Base-by-base conservation (phyloP, 1,140 invertebrate species). In the Heterodera schachtii region DNA sequence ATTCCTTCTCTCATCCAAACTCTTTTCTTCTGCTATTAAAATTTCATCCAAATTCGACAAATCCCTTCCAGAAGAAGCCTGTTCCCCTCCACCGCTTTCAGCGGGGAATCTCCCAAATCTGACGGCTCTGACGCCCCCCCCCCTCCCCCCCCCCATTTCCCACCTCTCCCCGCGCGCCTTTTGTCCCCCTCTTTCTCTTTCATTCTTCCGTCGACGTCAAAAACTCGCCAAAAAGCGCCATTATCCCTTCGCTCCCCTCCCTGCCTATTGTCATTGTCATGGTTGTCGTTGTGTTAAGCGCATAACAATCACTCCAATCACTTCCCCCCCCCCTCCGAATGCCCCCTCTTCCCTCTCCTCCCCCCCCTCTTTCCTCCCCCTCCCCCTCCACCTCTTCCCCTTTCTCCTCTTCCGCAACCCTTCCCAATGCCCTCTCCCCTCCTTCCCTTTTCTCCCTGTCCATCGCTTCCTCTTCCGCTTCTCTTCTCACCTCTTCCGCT, bases 271-370 rank as follows among this genome's bases (percentile, higher is more conserved):
- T 57, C 60, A 49, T 46, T 11, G 70, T 69, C 49, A 41, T 64
- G 44, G 44, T 69, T 69, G 70, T 52, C 69, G 31, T 71, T 60
- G 57, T 60, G 57, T 60, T 60, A 60, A 60, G 57, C 57, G 57
- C 57, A 60, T 16, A 60, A 60, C 57, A 60, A 60, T 60, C 57
- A 60, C 57, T 9, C 76, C 64, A n/a, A 60, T 64, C 76, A 5
- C 21, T 47, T n/a, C 49, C 66, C 49, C 66, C 47, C 60, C 49
- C 70, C 64, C 41, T 64, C 21, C n/a, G 11, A 2, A 66, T 16
- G 9, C 9, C 11, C 11, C 49, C 11, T 11, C 49, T 52, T 11
- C 2, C 49, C 11, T 52, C 49, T 52, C 49, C 47, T 9, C 9
- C 47, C 9, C 47, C 47, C 47, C 9, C 47, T 49, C 31, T 77